Evolutionary conservation across 2,797 vertebrate species (phyloP), one percentile per base, ranked within the genome.

Genomic region (Glossophaga mutica): DNA sequence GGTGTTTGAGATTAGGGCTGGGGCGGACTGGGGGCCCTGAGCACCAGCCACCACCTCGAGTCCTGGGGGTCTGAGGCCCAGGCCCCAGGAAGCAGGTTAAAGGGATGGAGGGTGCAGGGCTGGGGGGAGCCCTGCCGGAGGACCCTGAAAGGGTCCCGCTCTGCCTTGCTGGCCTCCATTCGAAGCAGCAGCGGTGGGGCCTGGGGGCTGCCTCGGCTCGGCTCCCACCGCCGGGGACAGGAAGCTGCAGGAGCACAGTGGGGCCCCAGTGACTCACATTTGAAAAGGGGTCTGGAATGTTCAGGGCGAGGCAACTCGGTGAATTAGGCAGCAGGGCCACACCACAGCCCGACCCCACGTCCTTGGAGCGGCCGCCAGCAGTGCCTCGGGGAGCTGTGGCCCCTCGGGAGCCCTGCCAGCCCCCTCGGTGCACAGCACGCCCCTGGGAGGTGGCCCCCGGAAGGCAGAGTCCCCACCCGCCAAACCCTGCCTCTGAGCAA

Each of bases 1-100:
- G 0, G 0, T 3, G 1, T 39, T 22, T 6, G 11, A 57, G 26
- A 16, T 14, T 4, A 2, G 37, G 62, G 55, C 92, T 42, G 65
- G 70, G 18, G 62, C 59, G n/a, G 6, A 29, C 59, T n/a, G 59
- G 59, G 76, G 46, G 19, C 95, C 94, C 89, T 87, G 94, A 78
- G 83, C 68, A 48, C 93, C 85, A 46, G 92, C 87, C 77, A 3
- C 81, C 1, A 1, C 84, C 4, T 1, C 55, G 42, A 1, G 1
- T 22, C 87, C 94, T 34, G 52, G 76, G 87, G 90, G 76, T 34
- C 73, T 76, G 10, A 82, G 76, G 70, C 57, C 37, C 46, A 11
- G 19, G 9, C 68, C 87, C 84, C 39, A 29, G 57, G 39, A 71
- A 84, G 37, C 46, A 9, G 46, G 32, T 34, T 32, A 29, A 24